Evolutionary conservation across 2,888 invertebrate species (phyloP).

Genomic region (Eupithecia inturbata): DNA sequence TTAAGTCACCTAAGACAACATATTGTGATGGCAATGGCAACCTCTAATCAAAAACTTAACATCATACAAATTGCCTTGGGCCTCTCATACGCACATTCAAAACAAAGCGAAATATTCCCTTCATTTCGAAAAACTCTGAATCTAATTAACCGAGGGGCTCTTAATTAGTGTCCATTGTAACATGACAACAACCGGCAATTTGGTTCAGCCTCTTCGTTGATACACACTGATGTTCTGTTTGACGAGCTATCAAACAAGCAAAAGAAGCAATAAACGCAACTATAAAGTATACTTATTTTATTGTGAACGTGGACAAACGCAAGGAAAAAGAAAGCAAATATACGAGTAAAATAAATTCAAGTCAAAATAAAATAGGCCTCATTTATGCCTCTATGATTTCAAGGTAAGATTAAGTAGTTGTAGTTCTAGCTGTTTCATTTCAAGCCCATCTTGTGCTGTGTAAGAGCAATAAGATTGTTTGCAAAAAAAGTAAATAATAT

Average conservation of each 20-base stretch:
- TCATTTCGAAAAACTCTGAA: conserved; percentile 63
- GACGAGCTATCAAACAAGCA: neutral
- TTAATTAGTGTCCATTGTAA: conserved; percentile 83
- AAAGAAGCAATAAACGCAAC: neutral
- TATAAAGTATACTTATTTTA: too few species aligned
- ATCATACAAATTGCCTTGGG: conserved; percentile 47
- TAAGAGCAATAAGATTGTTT: too few species aligned
- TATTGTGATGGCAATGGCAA: neutral
- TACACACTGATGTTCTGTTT: conserved; percentile 57
- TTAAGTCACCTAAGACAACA: neutral
- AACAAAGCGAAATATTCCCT: conserved; percentile 67
- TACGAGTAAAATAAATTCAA: too few species aligned
- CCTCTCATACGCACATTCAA: conserved; percentile 48
- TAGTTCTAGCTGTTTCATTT: too few species aligned
- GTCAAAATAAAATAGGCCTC: too few species aligned
- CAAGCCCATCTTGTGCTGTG: too few species aligned
- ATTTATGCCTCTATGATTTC: too few species aligned
- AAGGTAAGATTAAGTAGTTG: too few species aligned
- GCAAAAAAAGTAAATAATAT: too few species aligned
- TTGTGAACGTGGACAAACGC: too few species aligned
- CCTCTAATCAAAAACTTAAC: conserved; percentile 1
- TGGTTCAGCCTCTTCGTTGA: conserved; percentile 58
- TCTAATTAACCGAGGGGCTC: conserved; percentile 76
- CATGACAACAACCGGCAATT: conserved; percentile 78
- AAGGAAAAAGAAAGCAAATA: too few species aligned